phyloP scores from a whole-genome alignment of 2,113 vertebrate genomes.

The human (Homo sapiens) region DNA sequence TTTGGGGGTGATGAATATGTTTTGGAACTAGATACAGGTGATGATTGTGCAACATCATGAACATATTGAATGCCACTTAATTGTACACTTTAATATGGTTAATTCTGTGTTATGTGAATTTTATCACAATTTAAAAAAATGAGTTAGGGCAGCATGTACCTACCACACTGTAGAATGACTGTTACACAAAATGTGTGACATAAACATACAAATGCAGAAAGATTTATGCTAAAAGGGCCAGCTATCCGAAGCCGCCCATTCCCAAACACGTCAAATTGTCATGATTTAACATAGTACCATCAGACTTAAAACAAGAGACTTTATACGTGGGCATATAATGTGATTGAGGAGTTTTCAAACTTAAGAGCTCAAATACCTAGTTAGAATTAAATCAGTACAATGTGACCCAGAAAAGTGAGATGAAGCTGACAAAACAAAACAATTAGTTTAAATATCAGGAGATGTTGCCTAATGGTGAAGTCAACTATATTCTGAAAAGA shows the following conservation, averaged over 20 bases:
- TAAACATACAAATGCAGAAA: conserved; percentile 1
- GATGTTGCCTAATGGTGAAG: conserved; percentile 57
- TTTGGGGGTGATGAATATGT: not conserved
- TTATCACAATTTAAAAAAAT: not conserved
- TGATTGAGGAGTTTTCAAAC: not conserved
- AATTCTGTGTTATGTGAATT: not conserved
- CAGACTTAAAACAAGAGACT: not conserved
- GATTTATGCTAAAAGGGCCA: not conserved
- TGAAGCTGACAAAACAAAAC: conserved; percentile 55
- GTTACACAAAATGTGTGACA: not conserved
- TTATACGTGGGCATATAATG: not conserved
- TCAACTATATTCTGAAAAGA: conserved; percentile 51
- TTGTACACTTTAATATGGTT: not conserved
- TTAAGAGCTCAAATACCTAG: not conserved
- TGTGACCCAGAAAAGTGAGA: conserved; percentile 59
- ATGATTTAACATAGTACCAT: not conserved
- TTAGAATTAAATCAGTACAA: conserved; percentile 21
- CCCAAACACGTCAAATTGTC: not conserved
- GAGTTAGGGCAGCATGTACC: not conserved
- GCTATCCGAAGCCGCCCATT: not conserved
- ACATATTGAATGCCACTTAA: not conserved
- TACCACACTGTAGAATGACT: not conserved
- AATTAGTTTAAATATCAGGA: conserved; percentile 67
- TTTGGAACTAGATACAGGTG: not conserved
- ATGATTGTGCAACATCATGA: not conserved